phyloP scores from a whole-genome alignment of 1,140 invertebrate genomes.

The Microplitis mediator region DNA sequence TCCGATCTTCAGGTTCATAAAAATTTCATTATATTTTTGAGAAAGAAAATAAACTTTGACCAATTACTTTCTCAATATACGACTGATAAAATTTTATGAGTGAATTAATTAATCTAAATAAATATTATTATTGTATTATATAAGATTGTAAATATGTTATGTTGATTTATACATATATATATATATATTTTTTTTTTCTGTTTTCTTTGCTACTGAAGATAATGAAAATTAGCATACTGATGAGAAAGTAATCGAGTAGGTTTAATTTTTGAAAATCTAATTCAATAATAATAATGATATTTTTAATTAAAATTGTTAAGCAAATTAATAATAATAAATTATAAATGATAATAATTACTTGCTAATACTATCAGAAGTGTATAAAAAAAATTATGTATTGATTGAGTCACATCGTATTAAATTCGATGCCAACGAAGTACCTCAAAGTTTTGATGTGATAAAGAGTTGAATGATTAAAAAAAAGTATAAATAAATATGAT shows the following conservation, averaged over 20 bases:
- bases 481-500: not conserved
- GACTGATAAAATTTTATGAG: not conserved
- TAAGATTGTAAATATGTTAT: too few species aligned
- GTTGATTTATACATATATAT: too few species aligned
- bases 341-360: not conserved
- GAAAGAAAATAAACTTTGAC: not conserved
- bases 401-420: not conserved
- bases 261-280: too few species aligned
- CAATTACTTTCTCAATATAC: not conserved
- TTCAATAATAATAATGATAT: too few species aligned
- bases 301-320: too few species aligned
- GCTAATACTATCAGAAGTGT: not conserved
- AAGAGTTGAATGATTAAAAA: not conserved
- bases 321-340: too few species aligned
- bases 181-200: too few species aligned
- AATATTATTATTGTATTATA: too few species aligned
- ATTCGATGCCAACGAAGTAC: slow-evolving; percentile 19
- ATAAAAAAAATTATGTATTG: not conserved
- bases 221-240: too few species aligned
- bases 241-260: too few species aligned
- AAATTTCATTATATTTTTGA: not conserved
- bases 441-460: slow-evolving; percentile 24
- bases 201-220: too few species aligned
- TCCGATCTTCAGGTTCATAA: not conserved
- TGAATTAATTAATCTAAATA: too few species aligned